These are phyloP conservation scores for Xanthorhoe designata DNA, from an alignment of 2,888 invertebrate genomes.

Conservation along the genomic window DNA sequence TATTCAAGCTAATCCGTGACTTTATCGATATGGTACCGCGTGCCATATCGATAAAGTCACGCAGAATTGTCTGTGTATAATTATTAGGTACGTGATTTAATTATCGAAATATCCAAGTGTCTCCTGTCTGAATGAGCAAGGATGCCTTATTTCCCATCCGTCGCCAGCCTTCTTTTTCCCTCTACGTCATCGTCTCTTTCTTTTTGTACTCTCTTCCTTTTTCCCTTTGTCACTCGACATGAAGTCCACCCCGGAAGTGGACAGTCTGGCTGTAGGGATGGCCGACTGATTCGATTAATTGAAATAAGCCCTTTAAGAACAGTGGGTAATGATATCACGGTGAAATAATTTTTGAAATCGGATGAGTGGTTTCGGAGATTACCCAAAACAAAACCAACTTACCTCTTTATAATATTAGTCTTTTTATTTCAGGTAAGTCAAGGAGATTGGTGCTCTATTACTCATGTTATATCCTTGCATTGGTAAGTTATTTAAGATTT, in stretches of 20 bases:
- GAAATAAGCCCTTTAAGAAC: not conserved
- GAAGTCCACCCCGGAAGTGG: constrained; percentile 80
- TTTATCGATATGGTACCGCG: no score
- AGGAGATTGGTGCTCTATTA: not conserved
- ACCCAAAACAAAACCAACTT: no score
- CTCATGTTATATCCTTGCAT: not conserved
- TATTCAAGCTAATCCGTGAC: no score
- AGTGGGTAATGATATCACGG: no score
- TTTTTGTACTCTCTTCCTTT: constrained; percentile 34
- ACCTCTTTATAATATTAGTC: not conserved
- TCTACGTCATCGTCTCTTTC: constrained; percentile 55
- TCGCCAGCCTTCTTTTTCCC: constrained; percentile 54
- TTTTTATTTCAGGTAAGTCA: constrained; percentile 46
- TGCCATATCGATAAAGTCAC: no score
- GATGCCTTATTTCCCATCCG: not conserved
- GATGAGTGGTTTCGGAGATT: no score
- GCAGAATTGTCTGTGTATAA: no score
- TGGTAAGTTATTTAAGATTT: not conserved
- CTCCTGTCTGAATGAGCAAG: not conserved
- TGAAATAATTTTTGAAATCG: no score
- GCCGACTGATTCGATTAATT: constrained; percentile 3
- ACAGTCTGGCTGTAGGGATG: constrained; percentile 61
- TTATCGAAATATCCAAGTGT: not conserved
- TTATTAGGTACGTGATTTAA: not conserved
- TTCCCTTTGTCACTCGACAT: constrained; percentile 77